These are phyloP conservation scores for Pseudomyrmex concolor DNA, from an alignment of 1,140 invertebrate genomes.

Conservation along the genomic window DNA sequence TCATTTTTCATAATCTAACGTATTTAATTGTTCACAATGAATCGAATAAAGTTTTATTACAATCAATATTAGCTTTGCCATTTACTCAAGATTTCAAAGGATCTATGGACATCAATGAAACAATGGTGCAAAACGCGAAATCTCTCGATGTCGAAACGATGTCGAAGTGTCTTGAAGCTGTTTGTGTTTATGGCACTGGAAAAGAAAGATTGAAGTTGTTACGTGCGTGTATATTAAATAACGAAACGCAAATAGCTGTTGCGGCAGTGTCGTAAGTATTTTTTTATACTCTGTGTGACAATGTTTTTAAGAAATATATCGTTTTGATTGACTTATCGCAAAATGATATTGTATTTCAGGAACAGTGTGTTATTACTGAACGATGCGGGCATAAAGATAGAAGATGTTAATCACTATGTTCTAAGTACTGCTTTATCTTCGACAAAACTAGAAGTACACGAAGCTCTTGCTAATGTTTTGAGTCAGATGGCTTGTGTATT, in stretches of 20 bases:
- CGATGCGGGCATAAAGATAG: constrained; percentile 71
- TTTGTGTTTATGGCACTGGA: constrained; percentile 71
- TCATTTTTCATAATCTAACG: constrained; percentile 75
- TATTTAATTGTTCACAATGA: constrained; percentile 76
- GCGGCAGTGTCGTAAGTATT: constrained; percentile 76
- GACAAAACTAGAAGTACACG: constrained; percentile 68
- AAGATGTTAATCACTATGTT: constrained; percentile 74
- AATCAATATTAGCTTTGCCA: constrained; percentile 73
- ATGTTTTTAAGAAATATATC: background rate
- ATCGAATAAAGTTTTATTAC: constrained; percentile 72
- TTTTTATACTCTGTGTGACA: constrained; percentile 28
- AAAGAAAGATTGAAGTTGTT: constrained; percentile 74
- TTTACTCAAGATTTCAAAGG: constrained; percentile 67
- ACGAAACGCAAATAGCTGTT: constrained; percentile 72
- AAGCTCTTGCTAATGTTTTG: constrained; percentile 76
- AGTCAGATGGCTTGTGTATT: constrained; percentile 77
- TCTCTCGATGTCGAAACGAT: constrained; percentile 72
- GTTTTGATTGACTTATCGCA: constrained; percentile 1
- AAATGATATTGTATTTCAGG: constrained; percentile 60
- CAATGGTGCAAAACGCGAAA: constrained; percentile 67
- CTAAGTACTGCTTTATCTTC: constrained; percentile 75
- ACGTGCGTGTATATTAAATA: constrained; percentile 65
- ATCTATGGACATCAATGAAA: constrained; percentile 63
- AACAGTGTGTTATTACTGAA: constrained; percentile 70
- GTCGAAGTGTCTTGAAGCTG: constrained; percentile 75